Base-by-base conservation (phyloP, 2,888 invertebrate species). In the Orthosia gothica region DNA sequence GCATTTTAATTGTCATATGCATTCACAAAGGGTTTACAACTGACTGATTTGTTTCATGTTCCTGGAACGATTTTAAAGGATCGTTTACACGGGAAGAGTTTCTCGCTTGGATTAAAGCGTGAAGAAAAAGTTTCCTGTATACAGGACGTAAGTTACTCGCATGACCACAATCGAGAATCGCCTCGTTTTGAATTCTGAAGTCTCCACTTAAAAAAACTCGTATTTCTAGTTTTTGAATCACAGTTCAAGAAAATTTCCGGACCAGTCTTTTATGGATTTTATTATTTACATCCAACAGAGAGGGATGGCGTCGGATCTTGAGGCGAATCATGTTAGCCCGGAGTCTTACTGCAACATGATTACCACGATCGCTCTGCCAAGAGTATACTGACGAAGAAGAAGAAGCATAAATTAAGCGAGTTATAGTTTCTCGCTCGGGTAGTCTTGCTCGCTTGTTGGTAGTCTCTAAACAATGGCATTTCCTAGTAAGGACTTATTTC, bases 1-100 rank as follows among this genome's bases (percentile, higher is more conserved):
- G 88, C 83, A 74, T 84, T 86, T 83, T 86, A 84, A 88, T 88
- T 88, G 74, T 76, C 79, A 79, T 26, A 63, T 74, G 40, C 66
- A 74, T 74, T 59, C 63, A 68, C 70, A 82, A 78, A 78, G 82
- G 58, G 61, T 57, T 70, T 72, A 73, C 55, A 52, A 70, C 50
- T 63, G 62, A 74, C 23, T 77, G 70, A 79, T 80, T 80, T 80
- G 70, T 63, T 74, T 59, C 52, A 61, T 70, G 61, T 76, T 76
- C 67, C 49, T 61, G 70, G 74, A 70, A 81, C 70, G 26, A 74
- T 68, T 68, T 76, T 45, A n/a, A 49, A 45, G 55, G 50, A 7
- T 62, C 26, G 16, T 76, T 77, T 62, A 77, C 45, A 77, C 18
- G 18, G 11, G 5, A 0, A 5, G 9, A 61, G 26, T 40, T 45